These are phyloP conservation scores for Acanthococcus lagerstroemiae DNA, from an alignment of 2,888 invertebrate genomes.

Conservation along the genomic window DNA sequence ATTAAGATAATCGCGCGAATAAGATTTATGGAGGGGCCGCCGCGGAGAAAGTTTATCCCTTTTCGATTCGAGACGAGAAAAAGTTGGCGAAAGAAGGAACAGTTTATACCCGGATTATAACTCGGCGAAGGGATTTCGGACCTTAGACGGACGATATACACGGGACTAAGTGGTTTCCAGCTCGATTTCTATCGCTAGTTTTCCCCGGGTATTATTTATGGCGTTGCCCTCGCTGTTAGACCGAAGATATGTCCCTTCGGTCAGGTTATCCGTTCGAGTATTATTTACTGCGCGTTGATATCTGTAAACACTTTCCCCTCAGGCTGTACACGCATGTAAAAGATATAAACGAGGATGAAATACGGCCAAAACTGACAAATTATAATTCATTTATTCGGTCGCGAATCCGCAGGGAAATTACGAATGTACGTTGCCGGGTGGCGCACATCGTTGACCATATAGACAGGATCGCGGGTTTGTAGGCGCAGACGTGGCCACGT, in stretches of 20 bases:
- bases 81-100: not conserved
- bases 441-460: too few relatives aligned
- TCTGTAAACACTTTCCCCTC: not conserved
- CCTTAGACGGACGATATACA: not conserved
- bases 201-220: not conserved
- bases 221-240: not conserved
- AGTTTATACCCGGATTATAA: not conserved
- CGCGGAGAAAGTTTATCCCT: not conserved
- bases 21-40: not conserved
- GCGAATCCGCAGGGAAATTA: slow-evolving; percentile 10
- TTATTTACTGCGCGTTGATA: slow-evolving; percentile 4
- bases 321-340: not conserved
- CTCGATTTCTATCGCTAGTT: too few relatives aligned
- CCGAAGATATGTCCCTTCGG: not conserved
- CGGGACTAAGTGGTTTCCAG: not conserved
- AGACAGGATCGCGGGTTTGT: too few relatives aligned
- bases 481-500: too few relatives aligned
- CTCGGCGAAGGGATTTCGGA: not conserved
- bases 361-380: too few relatives aligned
- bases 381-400: slow-evolving; percentile 18
- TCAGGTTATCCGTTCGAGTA: not conserved
- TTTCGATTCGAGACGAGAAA: not conserved
- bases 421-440: too few relatives aligned
- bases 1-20: not conserved
- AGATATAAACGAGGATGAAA: not conserved